Conservation (phyloP, 2,797 vertebrate species). For the Botia kubotai region DNA sequence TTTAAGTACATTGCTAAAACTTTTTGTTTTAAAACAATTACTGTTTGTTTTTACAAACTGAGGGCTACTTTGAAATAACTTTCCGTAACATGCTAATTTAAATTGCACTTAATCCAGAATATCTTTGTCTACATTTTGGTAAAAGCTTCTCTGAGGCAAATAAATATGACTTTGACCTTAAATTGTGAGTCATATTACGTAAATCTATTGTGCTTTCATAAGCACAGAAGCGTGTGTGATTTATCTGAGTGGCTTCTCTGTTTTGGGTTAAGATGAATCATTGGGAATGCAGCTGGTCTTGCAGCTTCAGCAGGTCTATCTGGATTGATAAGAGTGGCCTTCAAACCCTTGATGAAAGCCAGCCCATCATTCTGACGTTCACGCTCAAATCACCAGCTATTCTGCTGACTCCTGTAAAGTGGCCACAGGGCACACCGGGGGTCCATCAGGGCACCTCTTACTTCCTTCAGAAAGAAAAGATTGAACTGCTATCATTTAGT, state of each 20-base stretch:
- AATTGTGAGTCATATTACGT: slow-evolving; percentile 1
- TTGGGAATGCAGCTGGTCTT: slow-evolving; percentile 40
- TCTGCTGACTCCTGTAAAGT: slow-evolving; percentile 56
- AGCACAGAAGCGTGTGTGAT: slow-evolving; percentile 2
- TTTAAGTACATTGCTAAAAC: too few relatives aligned
- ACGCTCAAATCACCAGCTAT: slow-evolving; percentile 57
- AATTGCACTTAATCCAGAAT: not conserved
- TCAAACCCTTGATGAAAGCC: slow-evolving; percentile 54
- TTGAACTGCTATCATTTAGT: not conserved
- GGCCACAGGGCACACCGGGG: slow-evolving; percentile 19
- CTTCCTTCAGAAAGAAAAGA: not conserved
- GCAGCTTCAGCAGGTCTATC: slow-evolving; percentile 51
- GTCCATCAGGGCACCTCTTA: slow-evolving; percentile 14
- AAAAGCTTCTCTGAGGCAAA: not conserved
- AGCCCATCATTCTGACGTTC: slow-evolving; percentile 50
- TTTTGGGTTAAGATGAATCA: slow-evolving; percentile 37
- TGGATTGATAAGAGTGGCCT: slow-evolving; percentile 54
- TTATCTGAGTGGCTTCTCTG: slow-evolving; percentile 18
- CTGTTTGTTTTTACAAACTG: too few relatives aligned
- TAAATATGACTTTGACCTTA: not conserved
- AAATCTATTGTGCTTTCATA: not conserved
- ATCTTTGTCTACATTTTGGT: not conserved
- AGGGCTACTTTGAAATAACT: too few relatives aligned
- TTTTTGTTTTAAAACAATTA: too few relatives aligned
- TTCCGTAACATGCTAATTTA: not conserved